Evolutionary conservation across 2,888 invertebrate genomes (phyloP).

Genomic region (Platerodrilus igneus): DNA sequence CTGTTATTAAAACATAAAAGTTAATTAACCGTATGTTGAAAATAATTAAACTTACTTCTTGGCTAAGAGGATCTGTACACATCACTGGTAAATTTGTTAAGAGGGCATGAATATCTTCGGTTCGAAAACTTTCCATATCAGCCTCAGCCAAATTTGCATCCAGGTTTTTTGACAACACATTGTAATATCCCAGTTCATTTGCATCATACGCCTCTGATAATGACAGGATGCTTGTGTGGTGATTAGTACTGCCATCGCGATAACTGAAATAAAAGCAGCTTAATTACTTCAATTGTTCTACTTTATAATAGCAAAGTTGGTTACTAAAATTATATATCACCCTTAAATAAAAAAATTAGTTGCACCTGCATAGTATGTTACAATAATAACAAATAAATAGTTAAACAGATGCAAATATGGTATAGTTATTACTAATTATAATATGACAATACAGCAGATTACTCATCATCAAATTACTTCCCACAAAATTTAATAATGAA

Average conservation of each 20-base stretch:
- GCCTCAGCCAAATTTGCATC: constrained; percentile 92
- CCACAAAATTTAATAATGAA: too few species aligned
- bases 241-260: constrained; percentile 72
- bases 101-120: constrained; percentile 85
- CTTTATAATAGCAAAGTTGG: too few species aligned
- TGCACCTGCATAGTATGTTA: too few species aligned
- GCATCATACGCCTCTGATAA: constrained; percentile 77
- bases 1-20: not conserved
- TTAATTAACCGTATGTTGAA: too few species aligned
- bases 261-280: constrained; percentile 56
- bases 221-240: constrained; percentile 75
- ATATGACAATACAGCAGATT: too few species aligned
- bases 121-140: constrained; percentile 90
- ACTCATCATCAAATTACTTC: too few species aligned
- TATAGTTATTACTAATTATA: too few species aligned
- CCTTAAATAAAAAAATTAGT: too few species aligned
- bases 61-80: constrained; percentile 52
- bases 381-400: too few species aligned
- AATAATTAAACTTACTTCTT: constrained; percentile 45
- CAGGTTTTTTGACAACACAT: constrained; percentile 80
- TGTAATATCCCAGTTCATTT: constrained; percentile 63
- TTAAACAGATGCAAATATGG: too few species aligned
- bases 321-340: too few species aligned
- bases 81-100: constrained; percentile 72
- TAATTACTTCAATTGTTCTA: too few species aligned